These are phyloP conservation scores for Chelonus formosanus DNA, from an alignment of 2,888 invertebrate species.

Conservation along the genomic window DNA sequence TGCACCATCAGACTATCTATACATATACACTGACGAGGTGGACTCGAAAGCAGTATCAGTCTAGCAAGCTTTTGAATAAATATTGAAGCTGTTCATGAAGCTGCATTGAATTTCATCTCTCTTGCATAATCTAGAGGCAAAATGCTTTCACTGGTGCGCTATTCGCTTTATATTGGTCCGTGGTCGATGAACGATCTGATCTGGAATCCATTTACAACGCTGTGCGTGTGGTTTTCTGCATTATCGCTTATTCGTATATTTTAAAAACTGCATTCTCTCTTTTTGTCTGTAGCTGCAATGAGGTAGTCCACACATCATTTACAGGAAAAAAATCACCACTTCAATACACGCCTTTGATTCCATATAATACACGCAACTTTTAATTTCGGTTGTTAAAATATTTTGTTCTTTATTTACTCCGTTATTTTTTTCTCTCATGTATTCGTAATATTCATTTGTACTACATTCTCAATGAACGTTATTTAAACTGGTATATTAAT, in stretches of 20 bases:
- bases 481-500: no score
- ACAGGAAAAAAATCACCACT: no score
- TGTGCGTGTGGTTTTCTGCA: not conserved
- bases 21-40: slow-evolving; percentile 2
- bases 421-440: no score
- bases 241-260: slow-evolving; percentile 4
- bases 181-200: slow-evolving; percentile 3
- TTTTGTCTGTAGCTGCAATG: not conserved
- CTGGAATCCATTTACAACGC: slow-evolving; percentile 10
- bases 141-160: slow-evolving; percentile 8
- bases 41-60: not conserved
- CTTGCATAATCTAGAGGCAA: slow-evolving; percentile 19
- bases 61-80: slow-evolving; percentile 23
- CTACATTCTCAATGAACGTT: no score
- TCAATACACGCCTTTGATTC: no score
- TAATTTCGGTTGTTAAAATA: no score
- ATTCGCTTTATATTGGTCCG: not conserved
- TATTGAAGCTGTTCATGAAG: slow-evolving; percentile 22
- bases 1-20: slow-evolving; percentile 8
- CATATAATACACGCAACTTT: no score
- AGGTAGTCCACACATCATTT: no score
- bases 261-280: not conserved
- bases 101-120: slow-evolving; percentile 29
- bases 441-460: no score
- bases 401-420: no score